Conservation (phyloP, 1,140 invertebrate species). For the Orchesella cincta region DNA sequence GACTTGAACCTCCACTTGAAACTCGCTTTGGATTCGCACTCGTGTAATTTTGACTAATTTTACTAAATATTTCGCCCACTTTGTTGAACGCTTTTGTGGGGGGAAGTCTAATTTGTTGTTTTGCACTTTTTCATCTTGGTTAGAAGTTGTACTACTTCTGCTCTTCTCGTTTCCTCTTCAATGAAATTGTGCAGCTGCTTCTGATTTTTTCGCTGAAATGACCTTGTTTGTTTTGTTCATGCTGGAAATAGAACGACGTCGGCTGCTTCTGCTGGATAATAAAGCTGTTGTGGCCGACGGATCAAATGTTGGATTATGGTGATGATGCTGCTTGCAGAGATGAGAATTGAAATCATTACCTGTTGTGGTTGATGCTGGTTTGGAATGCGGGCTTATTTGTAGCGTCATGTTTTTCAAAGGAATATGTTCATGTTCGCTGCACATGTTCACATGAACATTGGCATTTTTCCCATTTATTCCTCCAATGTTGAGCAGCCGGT, state of each 20-base stretch:
- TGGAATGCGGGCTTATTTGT: too few relatives aligned
- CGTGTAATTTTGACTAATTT: constrained; percentile 14
- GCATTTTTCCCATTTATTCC: neutral
- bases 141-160: constrained; percentile 1
- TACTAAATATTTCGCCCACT: neutral
- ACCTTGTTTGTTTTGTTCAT: too few relatives aligned
- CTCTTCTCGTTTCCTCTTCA: too few relatives aligned
- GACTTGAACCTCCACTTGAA: neutral
- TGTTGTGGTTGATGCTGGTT: neutral
- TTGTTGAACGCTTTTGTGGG: neutral
- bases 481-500: neutral
- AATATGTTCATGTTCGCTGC: constrained; percentile 20
- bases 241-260: too few relatives aligned
- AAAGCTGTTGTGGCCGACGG: neutral
- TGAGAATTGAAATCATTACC: neutral
- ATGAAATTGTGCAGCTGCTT: neutral
- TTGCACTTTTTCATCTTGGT: too few relatives aligned
- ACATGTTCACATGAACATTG: constrained; percentile 8
- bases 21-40: too few relatives aligned
- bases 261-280: neutral
- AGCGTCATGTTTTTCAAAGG: too few relatives aligned
- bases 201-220: neutral
- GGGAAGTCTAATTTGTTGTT: too few relatives aligned
- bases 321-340: neutral
- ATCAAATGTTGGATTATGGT: too few relatives aligned